Base-by-base conservation (phyloP, 2,113 vertebrate species). In the Colaptes auratus region DNA sequence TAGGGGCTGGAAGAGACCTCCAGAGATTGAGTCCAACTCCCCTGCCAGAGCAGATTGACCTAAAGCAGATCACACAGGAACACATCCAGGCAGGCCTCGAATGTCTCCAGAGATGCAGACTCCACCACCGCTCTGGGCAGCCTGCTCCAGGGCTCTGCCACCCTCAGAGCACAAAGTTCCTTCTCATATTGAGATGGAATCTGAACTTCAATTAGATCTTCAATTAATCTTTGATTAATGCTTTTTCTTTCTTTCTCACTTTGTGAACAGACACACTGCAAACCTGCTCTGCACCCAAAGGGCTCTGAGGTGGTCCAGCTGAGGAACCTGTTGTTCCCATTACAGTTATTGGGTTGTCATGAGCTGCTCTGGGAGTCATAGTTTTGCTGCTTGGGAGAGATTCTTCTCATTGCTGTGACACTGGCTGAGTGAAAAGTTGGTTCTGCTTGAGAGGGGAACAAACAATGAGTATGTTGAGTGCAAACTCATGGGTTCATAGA, bases 361-460 rank as follows among this genome's bases (percentile, higher is more conserved):
- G 20, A 82, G 77, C 16, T 82, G 88, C 70, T 69, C 50, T 69
- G 33, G 61, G 50, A 86, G 50, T 80, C 36, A 39, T 8, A 69
- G 66, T 59, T 89, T 59, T 89, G 59, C 83, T 67, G 61, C 66
- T 58, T 69, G 61, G 0, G 3, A 84, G 92, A 70, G 75, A 88
- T 87, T 82, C 80, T 85, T 86, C 25, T 87, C 24, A 4, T 73
- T 90, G 81, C 88, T 60, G 42, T 89, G 55, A 79, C 66, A 74
- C 71, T 42, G 87, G 84, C 15, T n/a, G 88, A 87, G 67, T 56
- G 87, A 79, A 88, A 77, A 88, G 75, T 81, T 92, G 89, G 56
- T 83, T 77, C 75, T 90, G 33, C 82, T 88, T 89, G 58, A 85
- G 28, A 61, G 67, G 71, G 80, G 42, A 42, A 89, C 67, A 42